These are phyloP conservation scores for Galemys pyrenaicus DNA, from an alignment of 2,113 vertebrate genomes.

Conservation along the genomic window DNA sequence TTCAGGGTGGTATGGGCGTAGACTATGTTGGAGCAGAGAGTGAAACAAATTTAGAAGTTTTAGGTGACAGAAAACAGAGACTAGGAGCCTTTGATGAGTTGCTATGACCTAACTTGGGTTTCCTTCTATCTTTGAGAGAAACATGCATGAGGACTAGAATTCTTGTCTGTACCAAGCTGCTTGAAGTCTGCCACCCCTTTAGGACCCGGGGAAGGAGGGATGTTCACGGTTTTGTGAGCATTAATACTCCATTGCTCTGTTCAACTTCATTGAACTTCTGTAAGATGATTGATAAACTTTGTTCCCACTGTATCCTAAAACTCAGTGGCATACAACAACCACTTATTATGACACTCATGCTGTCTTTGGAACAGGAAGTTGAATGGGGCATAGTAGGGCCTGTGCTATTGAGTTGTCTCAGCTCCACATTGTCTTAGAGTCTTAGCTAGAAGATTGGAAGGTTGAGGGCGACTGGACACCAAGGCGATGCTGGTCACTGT, in stretches of 20 bases:
- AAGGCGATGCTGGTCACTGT: not conserved
- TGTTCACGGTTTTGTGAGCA: not conserved
- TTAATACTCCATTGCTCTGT: not conserved
- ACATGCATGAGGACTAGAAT: not conserved
- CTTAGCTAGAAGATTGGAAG: not conserved
- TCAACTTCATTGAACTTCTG: not conserved
- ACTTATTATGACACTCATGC: not conserved
- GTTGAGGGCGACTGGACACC: not conserved
- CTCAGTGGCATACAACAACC: not conserved
- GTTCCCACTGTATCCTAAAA: not conserved
- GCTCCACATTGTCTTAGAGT: not conserved
- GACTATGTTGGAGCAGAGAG: not conserved
- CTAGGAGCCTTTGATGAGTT: not conserved
- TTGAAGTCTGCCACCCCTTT: not conserved
- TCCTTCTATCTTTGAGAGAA: not conserved
- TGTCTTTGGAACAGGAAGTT: not conserved
- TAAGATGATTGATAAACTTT: not conserved
- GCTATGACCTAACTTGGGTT: not conserved
- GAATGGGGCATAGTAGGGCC: not conserved
- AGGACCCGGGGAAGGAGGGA: not conserved
- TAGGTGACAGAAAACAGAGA: not conserved
- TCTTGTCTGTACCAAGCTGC: not conserved
- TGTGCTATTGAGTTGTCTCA: not conserved
- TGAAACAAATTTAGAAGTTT: not conserved
- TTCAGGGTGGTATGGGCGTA: no score